These are phyloP conservation scores for Hetaerina titia DNA, from an alignment of 2,888 invertebrate species.

Conservation along the genomic window DNA sequence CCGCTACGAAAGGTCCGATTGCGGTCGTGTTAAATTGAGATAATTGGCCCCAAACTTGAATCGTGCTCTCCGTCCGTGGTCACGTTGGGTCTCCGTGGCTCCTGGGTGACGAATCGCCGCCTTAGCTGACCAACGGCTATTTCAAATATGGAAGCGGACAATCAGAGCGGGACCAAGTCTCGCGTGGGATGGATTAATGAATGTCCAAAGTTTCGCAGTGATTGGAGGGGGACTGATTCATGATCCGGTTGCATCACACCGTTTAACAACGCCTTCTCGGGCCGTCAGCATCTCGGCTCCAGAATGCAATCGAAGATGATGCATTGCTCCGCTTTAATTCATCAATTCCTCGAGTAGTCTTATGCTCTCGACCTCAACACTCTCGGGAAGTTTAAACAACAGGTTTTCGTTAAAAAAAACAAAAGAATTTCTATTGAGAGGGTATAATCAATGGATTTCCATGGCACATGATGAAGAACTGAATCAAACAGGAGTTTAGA, in stretches of 20 bases:
- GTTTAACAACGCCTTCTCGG: background rate
- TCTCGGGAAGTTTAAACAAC: too few relatives aligned
- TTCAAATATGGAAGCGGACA: background rate
- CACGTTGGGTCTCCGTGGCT: background rate
- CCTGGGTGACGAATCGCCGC: background rate
- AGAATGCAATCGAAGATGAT: too few relatives aligned
- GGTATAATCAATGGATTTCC: too few relatives aligned
- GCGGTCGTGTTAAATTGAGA: background rate
- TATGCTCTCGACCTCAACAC: too few relatives aligned
- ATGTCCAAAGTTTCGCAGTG: background rate
- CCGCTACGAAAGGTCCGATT: too few relatives aligned
- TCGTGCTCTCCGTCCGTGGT: background rate
- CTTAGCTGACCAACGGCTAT: background rate
- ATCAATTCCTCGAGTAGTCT: too few relatives aligned
- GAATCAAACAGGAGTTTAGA: too few relatives aligned
- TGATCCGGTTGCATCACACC: background rate
- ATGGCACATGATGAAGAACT: too few relatives aligned
- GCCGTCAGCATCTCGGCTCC: too few relatives aligned
- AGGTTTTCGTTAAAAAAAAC: too few relatives aligned
- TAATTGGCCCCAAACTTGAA: background rate
- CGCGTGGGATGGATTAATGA: background rate
- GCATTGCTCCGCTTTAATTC: too few relatives aligned
- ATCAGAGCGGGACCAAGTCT: background rate
- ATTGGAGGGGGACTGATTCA: background rate
- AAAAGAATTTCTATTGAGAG: too few relatives aligned